Evolutionary conservation across 2,113 vertebrate species (phyloP), one percentile per base, ranked within the genome.

Genomic region (Caranx ignobilis): DNA sequence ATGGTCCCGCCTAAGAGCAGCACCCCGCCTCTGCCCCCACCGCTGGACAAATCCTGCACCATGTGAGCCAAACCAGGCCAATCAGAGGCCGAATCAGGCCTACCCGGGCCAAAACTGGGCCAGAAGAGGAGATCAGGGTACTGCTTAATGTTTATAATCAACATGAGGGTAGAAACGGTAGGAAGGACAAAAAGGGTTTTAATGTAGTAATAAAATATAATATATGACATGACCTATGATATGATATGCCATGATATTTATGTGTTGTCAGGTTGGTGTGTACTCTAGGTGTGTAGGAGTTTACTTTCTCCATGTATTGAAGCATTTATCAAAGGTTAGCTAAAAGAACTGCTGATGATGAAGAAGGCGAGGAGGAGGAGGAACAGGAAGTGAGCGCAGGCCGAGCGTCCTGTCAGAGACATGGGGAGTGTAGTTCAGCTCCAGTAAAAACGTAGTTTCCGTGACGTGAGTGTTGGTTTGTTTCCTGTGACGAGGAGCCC

Each of bases 41-140:
- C 97, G 11, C 86, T 96, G 5, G 98, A 99, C 95, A 99, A 99
- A 90, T 99, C 98, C 75, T 98, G 97, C 95, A 99, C 98, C 70
- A 99, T 99, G 98, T 99, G 95, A 96, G 90, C 87, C 88, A 79
- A 85, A 90, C 72, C 45, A 61, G 85, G 88, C 81, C 85, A 0
- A 71, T 34, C 57, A 45, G 19, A 57, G 86, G 89, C 87, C 73
- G 7, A 91, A 91, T 86, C 86, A 87, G 93, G 92, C 90, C 92
- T 43, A 86, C 88, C 92, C 91, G 37, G 93, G 92, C 93, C 92
- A 79, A 86, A 87, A 92, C 61, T 76, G 90, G 93, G 91, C 90
- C 88, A 83, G 83, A 91, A 78, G 88, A 93, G 90, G 92, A 94
- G 87, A 94, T 88, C 93, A 95, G 94, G 94, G 94, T 94, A 94